Conservation (phyloP, 1,140 invertebrate genomes). For the Bombus fervidus region DNA sequence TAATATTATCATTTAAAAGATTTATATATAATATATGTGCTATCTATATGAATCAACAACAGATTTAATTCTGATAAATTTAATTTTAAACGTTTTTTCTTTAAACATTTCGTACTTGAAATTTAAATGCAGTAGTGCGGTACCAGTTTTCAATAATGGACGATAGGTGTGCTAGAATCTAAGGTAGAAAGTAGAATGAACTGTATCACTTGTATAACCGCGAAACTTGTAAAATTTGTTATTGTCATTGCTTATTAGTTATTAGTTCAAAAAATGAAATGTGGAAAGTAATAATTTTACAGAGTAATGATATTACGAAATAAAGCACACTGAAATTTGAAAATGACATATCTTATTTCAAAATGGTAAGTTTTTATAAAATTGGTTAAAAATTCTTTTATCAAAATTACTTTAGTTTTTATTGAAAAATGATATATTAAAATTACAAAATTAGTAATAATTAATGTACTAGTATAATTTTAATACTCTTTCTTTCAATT, state of each 20-base stretch:
- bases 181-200: not conserved
- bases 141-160: not conserved
- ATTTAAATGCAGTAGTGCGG: not conserved
- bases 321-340: constrained; percentile 7
- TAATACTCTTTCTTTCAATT: not conserved
- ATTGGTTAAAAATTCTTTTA: not conserved
- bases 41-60: not conserved
- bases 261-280: not conserved
- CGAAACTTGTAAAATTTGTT: constrained; percentile 35
- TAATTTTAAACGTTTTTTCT: not conserved
- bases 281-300: not conserved
- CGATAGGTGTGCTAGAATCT: constrained; percentile 1
- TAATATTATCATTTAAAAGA: not conserved
- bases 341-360: not conserved
- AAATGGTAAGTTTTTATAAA: constrained; percentile 30
- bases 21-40: not conserved
- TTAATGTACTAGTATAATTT: not conserved
- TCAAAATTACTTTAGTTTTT: not conserved
- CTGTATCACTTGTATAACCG: not conserved
- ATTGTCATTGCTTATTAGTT: not conserved
- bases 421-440: not conserved
- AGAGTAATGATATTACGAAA: not conserved
- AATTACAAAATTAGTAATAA: not conserved
- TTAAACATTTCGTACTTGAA: not conserved
- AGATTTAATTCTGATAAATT: not conserved